Conservation (phyloP, 2,797 vertebrate species). For the Phrynocephalus guinanensis region DNA sequence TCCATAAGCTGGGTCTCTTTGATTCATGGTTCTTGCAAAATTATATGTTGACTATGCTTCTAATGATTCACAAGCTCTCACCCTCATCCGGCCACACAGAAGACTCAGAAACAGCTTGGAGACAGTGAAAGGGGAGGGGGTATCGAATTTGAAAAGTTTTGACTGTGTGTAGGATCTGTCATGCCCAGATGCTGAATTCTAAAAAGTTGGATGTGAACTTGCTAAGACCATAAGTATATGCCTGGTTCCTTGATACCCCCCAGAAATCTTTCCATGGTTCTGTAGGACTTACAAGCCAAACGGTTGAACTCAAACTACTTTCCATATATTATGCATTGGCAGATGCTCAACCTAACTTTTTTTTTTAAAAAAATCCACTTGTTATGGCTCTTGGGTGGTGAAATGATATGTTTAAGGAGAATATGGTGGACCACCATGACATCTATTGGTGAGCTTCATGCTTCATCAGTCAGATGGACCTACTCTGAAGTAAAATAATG, state of each 20-base stretch:
- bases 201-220: background rate
- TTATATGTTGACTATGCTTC: conserved; percentile 1
- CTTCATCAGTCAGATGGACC: no score
- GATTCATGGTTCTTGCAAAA: conserved; percentile 85
- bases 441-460: no score
- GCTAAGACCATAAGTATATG: no score
- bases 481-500: no score
- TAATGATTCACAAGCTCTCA: background rate
- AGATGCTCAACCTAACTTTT: background rate
- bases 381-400: no score
- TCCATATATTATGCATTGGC: background rate
- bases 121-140: background rate
- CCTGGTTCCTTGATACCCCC: background rate
- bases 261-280: background rate
- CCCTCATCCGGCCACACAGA: background rate
- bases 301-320: background rate
- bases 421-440: no score
- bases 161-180: background rate
- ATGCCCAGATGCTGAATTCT: background rate
- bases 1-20: conserved; percentile 83
- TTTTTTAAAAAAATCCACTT: no score
- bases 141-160: background rate
- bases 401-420: no score
- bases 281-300: background rate
- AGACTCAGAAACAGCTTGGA: background rate